Base-by-base conservation (phyloP, 2,888 invertebrate species). In the Creontiades dilutus region DNA sequence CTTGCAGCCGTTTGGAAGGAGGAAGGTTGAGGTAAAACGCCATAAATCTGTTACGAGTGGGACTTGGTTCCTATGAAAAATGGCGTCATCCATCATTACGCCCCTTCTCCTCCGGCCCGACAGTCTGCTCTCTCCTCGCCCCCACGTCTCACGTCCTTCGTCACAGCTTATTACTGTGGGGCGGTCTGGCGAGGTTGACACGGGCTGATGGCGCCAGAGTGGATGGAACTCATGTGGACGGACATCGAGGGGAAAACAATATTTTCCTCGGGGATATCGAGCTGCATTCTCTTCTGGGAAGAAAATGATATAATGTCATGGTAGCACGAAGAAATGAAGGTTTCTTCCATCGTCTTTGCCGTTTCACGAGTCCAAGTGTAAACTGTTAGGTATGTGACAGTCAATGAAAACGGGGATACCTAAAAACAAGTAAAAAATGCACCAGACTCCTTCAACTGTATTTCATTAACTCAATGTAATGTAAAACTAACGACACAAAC, bases 21-120 rank as follows among this genome's bases (percentile, higher is more conserved):
- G 68, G 68, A 68, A 68, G 68, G 68, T 68, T n/a, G 68, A 68
- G 68, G 68, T 68, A 68, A 68, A 68, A 68, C 68, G 68, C 68
- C 68, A 68, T 68, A 68, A 68, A 68, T 68, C 68, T 68, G 68
- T 68, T 68, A 68, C 68, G 68, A 68, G 68, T 68, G 68, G 68
- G 27, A 68, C 68, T 68, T 12, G 68, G 68, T 68, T 68, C 68
- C 68, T 68, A 68, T 68, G 68, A 68, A 68, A 68, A 68, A 68
- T 68, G 68, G 68, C 68, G 68, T 68, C 68, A 68, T 68, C 68
- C 68, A 68, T 68, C 68, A 68, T 68, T 68, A 68, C 23, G 23
- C 68, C 23, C 68, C 68, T 68, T 68, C 68, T 19, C 68, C n/a
- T 9, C 68, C 68, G 27, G 16, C 5, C n/a, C 57, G 57, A 16